phyloP scores from a whole-genome alignment of 2,888 invertebrate species.

The Isoperla grammatica region DNA sequence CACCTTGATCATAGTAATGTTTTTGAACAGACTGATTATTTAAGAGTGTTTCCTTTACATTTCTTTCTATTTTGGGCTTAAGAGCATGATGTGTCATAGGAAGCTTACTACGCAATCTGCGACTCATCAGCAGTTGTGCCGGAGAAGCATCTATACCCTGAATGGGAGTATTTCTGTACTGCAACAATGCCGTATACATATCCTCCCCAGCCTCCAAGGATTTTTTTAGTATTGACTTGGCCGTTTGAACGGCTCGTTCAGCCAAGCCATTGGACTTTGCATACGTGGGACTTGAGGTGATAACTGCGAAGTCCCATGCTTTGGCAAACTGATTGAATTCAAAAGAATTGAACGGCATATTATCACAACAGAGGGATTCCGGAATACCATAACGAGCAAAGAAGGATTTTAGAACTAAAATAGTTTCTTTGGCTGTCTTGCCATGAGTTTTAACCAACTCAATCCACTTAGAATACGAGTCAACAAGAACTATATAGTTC shows the following conservation, averaged over 20 bases:
- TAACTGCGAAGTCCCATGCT: slow-evolving; percentile 31
- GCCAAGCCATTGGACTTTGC: slow-evolving; percentile 33
- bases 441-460: no score
- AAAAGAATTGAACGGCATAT: slow-evolving; percentile 32
- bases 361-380: slow-evolving; percentile 29
- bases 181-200: slow-evolving; percentile 12
- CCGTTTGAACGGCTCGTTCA: slow-evolving; percentile 31
- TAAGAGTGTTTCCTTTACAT: not conserved
- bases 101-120: not conserved
- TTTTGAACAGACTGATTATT: not conserved
- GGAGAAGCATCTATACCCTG: not conserved
- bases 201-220: slow-evolving; percentile 14
- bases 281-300: slow-evolving; percentile 31
- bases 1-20: slow-evolving; percentile 6
- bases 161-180: slow-evolving; percentile 14
- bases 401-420: slow-evolving; percentile 27
- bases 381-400: slow-evolving; percentile 33
- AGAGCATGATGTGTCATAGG: no score
- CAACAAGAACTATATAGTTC: no score
- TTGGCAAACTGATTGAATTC: slow-evolving; percentile 31
- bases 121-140: not conserved
- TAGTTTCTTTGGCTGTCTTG: no score
- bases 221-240: slow-evolving; percentile 32
- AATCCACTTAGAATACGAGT: no score
- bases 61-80: no score